Evolutionary conservation across 2,888 invertebrate species (phyloP), one percentile per base, ranked within the genome.

Genomic region (Carpatolechia fugitivella): DNA sequence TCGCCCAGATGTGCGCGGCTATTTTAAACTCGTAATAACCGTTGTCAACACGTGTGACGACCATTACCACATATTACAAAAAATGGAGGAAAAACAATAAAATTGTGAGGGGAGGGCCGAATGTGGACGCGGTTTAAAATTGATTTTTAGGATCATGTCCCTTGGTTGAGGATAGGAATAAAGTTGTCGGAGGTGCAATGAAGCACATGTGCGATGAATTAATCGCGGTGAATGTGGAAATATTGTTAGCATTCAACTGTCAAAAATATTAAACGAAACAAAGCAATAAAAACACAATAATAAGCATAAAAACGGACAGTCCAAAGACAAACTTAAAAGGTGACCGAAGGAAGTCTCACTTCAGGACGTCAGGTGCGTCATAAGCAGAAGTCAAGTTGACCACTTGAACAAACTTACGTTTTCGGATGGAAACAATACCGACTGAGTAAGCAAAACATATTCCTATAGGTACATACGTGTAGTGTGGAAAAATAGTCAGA

Each of bases 21-120:
- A 90, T 90, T 90, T 90, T 90, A 87, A 90, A 90, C 89, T 85
- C 90, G 80, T 90, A 87, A 85, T 83, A 90, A 85, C 85, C 80
- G 79, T 80, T 80, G 83, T 77, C 88, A 78, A 77, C 90, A 90
- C 88, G 87, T 89, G 88, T 89, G 78, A 70, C 79, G 79, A 77
- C 87, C 88, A 90, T 90, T 90, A 90, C 86, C 89, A 85, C 89
- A 87, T 90, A 90, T 90, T 90, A 90, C 87, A 87, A 88, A 89
- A 90, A 89, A 85, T 80, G 78, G 59, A 77, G 79, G 83, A 84
- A 87, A 86, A 90, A 89, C 89, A 88, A 89, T 88, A 87, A 90
- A 88, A 81, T 60, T 54, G 57, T 60, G 59, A 64, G 70, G 72
- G 72, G 65, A 62, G 64, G 72, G 65, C 65, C 69, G 69, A 18